Evolutionary conservation across 2,797 vertebrate genomes (phyloP), one percentile per base, ranked within the genome.

Genomic region (Neopelma chrysocephalum): DNA sequence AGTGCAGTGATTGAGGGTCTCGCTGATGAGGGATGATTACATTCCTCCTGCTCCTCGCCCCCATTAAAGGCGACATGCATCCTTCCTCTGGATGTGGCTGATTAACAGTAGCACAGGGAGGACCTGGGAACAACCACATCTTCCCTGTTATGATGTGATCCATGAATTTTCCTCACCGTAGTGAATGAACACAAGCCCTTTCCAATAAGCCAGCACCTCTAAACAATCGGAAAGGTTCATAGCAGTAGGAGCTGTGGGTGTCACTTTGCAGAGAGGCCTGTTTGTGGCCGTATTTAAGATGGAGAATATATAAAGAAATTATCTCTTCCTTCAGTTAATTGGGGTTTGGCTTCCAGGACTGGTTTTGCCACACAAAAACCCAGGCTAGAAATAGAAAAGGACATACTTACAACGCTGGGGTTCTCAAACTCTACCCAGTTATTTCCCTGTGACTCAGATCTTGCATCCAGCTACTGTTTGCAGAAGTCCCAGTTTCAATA

Each of bases 1-100:
- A 94, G 95, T 68, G 71, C 85, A 75, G 87, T 96, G 96, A 97
- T 97, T 96, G 96, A 97, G 89, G 89, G 89, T 58, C 94, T 96
- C 10, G 11, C 86, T 97, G 96, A 97, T 94, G 96, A 96, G 78
- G 83, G 91, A 73, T 96, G 73, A 95, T 95, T 95, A 82, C 93
- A 70, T 60, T 87, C 87, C 91, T 53, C 72, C 78, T 84, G 91
- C 92, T 90, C 82, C 91, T 93, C 86, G 43, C 40, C 82, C 89
- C 88, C 62, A 64, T 68, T 91, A 94, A 73, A 54, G 79, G 66
- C 42, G 18, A 82, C 3, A 48, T 42, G 70, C 82, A 79, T 69
- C 87, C 82, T 95, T 75, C 65, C 47, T 70, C 79, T 89, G 95
- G 80, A 58, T 81, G 78, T 1, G 2, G 66, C 73, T 97, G 96